Percentiles rank a stretch among this genome's conserved stretches.
Evolutionary conservation across 2,113 vertebrate genomes (phyloP).

Genomic region (Ictalurus punctatus): DNA sequence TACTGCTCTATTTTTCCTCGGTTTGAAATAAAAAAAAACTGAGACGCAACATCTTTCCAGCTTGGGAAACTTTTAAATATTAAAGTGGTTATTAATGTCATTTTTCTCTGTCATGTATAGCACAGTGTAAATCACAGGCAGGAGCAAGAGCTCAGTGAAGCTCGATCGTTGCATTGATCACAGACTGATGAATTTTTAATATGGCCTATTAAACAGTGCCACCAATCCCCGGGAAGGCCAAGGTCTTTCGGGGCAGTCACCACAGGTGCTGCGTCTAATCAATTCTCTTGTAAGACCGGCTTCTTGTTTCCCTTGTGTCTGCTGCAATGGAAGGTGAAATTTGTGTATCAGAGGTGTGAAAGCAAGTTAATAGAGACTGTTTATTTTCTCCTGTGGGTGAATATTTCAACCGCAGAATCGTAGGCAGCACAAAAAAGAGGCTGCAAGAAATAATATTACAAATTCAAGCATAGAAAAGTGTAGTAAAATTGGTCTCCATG

Average conservation of each 20-base stretch:
- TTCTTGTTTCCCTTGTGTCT: slow-evolving; percentile 45
- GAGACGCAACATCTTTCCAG: slow-evolving; percentile 34
- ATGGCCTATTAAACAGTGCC: slow-evolving; percentile 52
- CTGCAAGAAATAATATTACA: background rate
- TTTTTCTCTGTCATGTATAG: slow-evolving; percentile 46
- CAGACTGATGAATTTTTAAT: slow-evolving; percentile 56
- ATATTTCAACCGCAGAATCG: slow-evolving; percentile 20
- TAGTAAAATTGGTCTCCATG: background rate
- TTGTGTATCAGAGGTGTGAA: slow-evolving; percentile 24
- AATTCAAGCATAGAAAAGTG: background rate
- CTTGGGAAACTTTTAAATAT: slow-evolving; percentile 56
- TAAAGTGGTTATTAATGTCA: slow-evolving; percentile 55
- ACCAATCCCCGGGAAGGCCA: slow-evolving; percentile 48
- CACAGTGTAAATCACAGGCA: slow-evolving; percentile 44
- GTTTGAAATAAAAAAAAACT: slow-evolving; percentile 1
- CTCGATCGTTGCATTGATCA: slow-evolving; percentile 54
- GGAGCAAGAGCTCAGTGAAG: slow-evolving; percentile 49
- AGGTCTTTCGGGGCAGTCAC: slow-evolving; percentile 50
- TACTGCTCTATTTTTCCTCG: slow-evolving; percentile 1
- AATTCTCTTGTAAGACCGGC: slow-evolving; percentile 45
- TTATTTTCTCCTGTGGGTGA: slow-evolving; percentile 1
- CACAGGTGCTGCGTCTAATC: slow-evolving; percentile 40
- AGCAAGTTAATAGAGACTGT: slow-evolving; percentile 15
- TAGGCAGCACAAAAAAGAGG: background rate
- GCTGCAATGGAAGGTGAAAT: slow-evolving; percentile 37